Evolutionary conservation across 1,140 invertebrate genomes (phyloP).

Genomic region (Probaryconus sp.): DNA sequence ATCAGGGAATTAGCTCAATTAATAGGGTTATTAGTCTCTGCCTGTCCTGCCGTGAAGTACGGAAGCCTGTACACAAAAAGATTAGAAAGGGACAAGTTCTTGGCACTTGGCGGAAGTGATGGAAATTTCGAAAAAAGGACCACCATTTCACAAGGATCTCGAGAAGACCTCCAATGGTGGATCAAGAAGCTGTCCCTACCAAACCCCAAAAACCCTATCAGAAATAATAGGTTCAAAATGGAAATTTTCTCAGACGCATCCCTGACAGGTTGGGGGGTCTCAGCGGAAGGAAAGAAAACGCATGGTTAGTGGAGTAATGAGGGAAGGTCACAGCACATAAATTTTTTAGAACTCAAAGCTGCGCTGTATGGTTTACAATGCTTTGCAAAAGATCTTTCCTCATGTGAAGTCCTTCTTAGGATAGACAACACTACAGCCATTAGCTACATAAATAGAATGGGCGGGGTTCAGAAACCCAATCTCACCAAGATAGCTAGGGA

Average conservation of each 20-base stretch:
- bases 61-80: constrained; percentile 29
- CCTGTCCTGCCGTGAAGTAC: constrained; percentile 30
- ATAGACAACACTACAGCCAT: constrained; percentile 72
- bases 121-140: constrained; percentile 11
- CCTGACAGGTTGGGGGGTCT: too few species aligned
- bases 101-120: constrained; percentile 1
- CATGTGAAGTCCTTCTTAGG: constrained; percentile 67
- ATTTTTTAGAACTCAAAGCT: constrained; percentile 56
- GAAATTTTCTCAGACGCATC: constrained; percentile 71
- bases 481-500: constrained; percentile 55
- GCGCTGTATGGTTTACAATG: constrained; percentile 46
- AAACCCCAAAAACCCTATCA: constrained; percentile 1
- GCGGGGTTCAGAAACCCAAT: constrained; percentile 57
- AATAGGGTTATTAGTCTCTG: constrained; percentile 15
- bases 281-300: too few species aligned
- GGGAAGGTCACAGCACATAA: constrained; percentile 65
- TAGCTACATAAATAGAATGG: constrained; percentile 68
- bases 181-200: not conserved
- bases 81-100: constrained; percentile 27
- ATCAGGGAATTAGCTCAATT: constrained; percentile 24
- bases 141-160: not conserved
- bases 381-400: constrained; percentile 24
- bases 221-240: constrained; percentile 26
- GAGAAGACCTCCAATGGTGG: constrained; percentile 5
- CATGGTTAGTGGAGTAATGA: too few species aligned